Evolutionary conservation across 2,797 vertebrate species (phyloP).

Genomic region (Acomys russatus): DNA sequence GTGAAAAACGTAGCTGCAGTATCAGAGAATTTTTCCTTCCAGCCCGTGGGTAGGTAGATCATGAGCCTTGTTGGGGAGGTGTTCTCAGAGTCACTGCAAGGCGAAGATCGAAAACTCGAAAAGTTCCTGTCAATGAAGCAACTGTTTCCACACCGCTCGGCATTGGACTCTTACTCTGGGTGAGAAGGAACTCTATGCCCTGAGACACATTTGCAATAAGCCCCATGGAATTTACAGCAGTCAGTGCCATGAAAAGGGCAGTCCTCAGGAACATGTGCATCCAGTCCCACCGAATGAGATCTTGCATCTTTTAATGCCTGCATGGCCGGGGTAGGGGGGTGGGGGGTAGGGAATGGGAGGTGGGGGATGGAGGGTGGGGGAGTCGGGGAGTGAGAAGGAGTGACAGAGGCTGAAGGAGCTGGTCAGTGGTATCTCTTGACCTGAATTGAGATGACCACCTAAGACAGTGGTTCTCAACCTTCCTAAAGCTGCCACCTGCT

Average conservation of each 20-base stretch:
- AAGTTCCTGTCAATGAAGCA: not conserved
- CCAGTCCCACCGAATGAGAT: not conserved
- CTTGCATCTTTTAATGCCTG: not conserved
- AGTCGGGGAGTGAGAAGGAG: fast-evolving
- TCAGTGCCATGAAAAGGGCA: not conserved
- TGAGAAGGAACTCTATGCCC: not conserved
- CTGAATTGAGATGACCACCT: not conserved
- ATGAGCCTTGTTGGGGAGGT: not conserved
- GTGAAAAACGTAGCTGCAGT: not conserved
- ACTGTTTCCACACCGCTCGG: not conserved
- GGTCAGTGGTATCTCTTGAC: not conserved
- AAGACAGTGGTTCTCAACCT: not conserved
- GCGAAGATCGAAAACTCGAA: not conserved
- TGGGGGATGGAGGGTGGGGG: too few relatives aligned
- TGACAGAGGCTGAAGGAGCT: fast-evolving
- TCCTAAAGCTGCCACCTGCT: not conserved
- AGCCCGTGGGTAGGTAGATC: not conserved
- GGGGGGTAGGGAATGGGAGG: too few relatives aligned
- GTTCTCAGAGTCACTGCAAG: not conserved
- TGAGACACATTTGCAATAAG: not conserved
- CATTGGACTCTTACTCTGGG: not conserved
- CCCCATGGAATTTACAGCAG: not conserved
- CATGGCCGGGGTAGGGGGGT: fast-evolving
- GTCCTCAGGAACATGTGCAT: not conserved
- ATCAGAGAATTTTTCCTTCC: not conserved